Evolutionary conservation across 2,113 vertebrate genomes (phyloP).

Genomic region (Isichthys henryi): DNA sequence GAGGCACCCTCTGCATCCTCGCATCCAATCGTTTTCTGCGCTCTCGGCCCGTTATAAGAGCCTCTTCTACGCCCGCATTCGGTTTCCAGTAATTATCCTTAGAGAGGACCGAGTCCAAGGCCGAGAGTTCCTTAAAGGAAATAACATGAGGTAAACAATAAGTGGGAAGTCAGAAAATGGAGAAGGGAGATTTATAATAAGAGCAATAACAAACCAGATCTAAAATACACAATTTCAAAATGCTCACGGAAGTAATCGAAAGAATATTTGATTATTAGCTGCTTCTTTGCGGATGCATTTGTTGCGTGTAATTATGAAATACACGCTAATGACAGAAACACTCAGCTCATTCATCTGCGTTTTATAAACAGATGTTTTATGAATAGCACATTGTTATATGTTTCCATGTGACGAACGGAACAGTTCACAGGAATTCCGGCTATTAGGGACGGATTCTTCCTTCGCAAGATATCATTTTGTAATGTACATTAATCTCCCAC

Average conservation of each 20-base stretch:
- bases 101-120: slow-evolving; percentile 40
- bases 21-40: slow-evolving; percentile 39
- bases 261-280: background rate
- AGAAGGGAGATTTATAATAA: background rate
- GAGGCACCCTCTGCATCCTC: background rate
- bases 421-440: slow-evolving; percentile 32
- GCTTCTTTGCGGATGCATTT: background rate
- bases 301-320: background rate
- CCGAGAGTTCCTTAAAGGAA: slow-evolving; percentile 59
- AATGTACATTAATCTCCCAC: background rate
- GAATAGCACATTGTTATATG: slow-evolving; percentile 32
- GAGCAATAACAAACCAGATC: background rate
- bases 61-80: slow-evolving; percentile 37
- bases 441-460: slow-evolving; percentile 26
- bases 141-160: slow-evolving; percentile 53
- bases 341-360: slow-evolving; percentile 3
- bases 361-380: slow-evolving; percentile 44
- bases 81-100: slow-evolving; percentile 60
- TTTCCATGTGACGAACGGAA: slow-evolving; percentile 33
- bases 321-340: background rate
- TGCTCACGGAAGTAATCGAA: background rate
- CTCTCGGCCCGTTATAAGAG: slow-evolving; percentile 32
- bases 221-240: background rate
- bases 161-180: slow-evolving; percentile 43
- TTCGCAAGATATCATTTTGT: background rate